Evolutionary conservation across 1,140 invertebrate genomes (phyloP), one percentile per base, ranked within the genome.

Genomic region (Zaprionus ornatus): DNA sequence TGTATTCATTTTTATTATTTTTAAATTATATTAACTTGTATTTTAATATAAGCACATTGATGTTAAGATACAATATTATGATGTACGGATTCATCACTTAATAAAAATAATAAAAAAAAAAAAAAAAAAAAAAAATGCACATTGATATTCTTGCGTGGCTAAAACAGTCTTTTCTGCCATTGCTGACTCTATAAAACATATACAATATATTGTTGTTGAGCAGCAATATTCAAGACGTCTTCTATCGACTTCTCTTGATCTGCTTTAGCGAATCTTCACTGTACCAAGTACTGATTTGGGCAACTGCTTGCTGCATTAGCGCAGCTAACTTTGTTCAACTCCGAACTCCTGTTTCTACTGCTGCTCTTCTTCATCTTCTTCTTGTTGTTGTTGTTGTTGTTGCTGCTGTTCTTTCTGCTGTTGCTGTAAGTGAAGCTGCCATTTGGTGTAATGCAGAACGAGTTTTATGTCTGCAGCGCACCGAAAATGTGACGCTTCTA

Each of bases 401-500:
- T 76, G 52, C 21, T 62, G 63, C 27, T 60, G 40, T 61, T 61
- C 40, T 82, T 75, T 59, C 23, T 73, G 50, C 42, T 63, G 64
- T 50, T 69, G 52, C n/a, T 69, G 37, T 19, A 59, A 59, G 21
- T 72, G 62, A 21, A 62, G 75, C 45, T 61, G 40, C 69, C 72
- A 66, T 77, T 88, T 76, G 74, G 73, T 85, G 82, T 87, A 87
- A 88, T 87, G 84, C 85, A 87, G 77, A 87, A 73, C 70, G 84
- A 84, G 83, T 75, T 80, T 70, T 52, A 62, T 87, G 80, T 55
- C 80, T 65, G 77, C 66, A 82, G 73, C 71, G 77, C 70, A 54
- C 69, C 68, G 78, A 90, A 90, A 88, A 90, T 88, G 84, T 88
- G 85, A 88, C 84, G 84, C 85, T 90, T 88, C 86, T 90, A 90